phyloP scores from a whole-genome alignment of 1,140 invertebrate genomes.

The Pogonomyrmex californicus region DNA sequence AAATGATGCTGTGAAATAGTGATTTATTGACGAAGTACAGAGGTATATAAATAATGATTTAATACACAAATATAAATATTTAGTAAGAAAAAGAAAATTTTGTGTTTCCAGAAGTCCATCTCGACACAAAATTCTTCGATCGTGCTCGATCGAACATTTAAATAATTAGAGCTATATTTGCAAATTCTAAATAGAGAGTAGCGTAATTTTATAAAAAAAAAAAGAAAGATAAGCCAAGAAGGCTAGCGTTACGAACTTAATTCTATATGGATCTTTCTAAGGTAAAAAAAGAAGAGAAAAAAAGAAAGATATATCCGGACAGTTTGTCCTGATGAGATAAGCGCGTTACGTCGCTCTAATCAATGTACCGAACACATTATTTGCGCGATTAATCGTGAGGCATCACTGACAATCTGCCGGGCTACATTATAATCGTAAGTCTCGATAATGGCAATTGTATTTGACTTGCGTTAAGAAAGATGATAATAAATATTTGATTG shows the following conservation, averaged over 20 bases:
- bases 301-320: slow-evolving; percentile 19
- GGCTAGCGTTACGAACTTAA: slow-evolving; percentile 35
- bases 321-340: slow-evolving; percentile 23
- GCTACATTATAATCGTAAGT: slow-evolving; percentile 47
- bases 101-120: slow-evolving; percentile 51
- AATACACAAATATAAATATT: slow-evolving; percentile 85
- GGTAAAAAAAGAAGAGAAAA: slow-evolving; percentile 4
- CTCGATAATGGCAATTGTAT: slow-evolving; percentile 41
- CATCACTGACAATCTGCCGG: slow-evolving; percentile 49
- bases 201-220: slow-evolving; percentile 57
- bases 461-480: slow-evolving; percentile 30
- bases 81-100: slow-evolving; percentile 81
- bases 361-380: slow-evolving; percentile 28
- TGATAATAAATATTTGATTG: slow-evolving; percentile 57
- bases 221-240: slow-evolving; percentile 41
- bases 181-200: slow-evolving; percentile 63
- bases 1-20: slow-evolving; percentile 86
- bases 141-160: slow-evolving; percentile 33
- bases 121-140: slow-evolving; percentile 41
- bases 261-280: slow-evolving; percentile 38
- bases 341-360: slow-evolving; percentile 60
- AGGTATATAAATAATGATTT: slow-evolving; percentile 83
- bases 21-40: slow-evolving; percentile 84
- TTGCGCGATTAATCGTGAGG: slow-evolving; percentile 28
- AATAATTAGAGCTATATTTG: slow-evolving; percentile 60